phyloP scores from a whole-genome alignment of 2,797 vertebrate genomes.

The Pantherophis alleghaniensis region DNA sequence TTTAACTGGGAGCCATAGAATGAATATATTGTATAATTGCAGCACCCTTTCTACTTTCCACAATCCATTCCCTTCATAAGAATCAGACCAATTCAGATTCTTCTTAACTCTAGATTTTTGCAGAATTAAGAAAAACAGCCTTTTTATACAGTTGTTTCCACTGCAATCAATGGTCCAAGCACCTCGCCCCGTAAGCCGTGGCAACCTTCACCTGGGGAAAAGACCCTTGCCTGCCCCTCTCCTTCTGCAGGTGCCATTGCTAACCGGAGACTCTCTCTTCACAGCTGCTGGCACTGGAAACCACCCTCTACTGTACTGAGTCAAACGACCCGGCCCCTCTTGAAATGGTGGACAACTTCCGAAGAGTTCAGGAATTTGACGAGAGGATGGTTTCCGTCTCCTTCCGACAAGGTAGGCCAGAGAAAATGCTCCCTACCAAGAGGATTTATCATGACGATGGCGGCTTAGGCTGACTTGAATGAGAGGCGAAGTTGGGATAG shows the following conservation, averaged over 20 bases:
- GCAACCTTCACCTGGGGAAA: too few species aligned
- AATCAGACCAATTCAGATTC: background rate
- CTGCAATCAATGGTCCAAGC: too few species aligned
- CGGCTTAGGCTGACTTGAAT: accelerated
- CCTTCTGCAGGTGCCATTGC: accelerated
- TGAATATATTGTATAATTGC: background rate
- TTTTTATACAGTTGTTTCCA: background rate
- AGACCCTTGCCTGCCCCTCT: background rate
- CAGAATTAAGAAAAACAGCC: background rate
- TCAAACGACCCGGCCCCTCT: slow-evolving; percentile 73
- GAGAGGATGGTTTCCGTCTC: slow-evolving; percentile 84
- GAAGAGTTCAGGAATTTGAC: slow-evolving; percentile 77
- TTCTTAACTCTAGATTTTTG: background rate
- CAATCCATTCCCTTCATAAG: background rate
- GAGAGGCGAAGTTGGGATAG: background rate
- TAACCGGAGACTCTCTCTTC: background rate
- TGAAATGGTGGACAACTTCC: slow-evolving; percentile 84
- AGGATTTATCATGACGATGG: accelerated
- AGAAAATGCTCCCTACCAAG: background rate
- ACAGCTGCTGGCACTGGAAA: slow-evolving; percentile 82
- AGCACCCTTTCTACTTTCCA: background rate
- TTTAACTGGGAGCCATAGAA: background rate
- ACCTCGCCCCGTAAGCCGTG: accelerated
- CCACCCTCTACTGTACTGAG: slow-evolving; percentile 80
- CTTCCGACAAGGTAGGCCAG: slow-evolving; percentile 87